Evolutionary conservation across 2,888 invertebrate species (phyloP).

Genomic region (Ligdia adustata): DNA sequence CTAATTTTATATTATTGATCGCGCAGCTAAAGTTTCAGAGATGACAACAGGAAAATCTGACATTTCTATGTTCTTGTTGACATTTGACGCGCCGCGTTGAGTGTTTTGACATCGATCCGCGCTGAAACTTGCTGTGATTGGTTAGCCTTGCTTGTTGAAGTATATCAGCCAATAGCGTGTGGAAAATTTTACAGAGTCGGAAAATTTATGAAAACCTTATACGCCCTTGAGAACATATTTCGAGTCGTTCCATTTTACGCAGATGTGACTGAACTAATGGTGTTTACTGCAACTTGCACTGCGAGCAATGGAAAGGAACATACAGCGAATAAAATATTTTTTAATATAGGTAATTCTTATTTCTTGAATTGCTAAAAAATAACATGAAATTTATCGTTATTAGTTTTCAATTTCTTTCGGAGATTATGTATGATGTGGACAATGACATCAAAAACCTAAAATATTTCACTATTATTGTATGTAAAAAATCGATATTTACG

Average conservation of each 20-base stretch:
- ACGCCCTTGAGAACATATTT: constrained; percentile 17
- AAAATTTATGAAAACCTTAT: constrained; percentile 34
- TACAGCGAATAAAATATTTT: too few species aligned
- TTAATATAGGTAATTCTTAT: too few species aligned
- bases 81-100: constrained; percentile 17
- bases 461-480: too few species aligned
- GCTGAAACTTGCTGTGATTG: constrained; percentile 45
- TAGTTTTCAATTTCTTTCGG: too few species aligned
- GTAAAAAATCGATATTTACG: too few species aligned
- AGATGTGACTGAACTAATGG: too few species aligned
- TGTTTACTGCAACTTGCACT: too few species aligned
- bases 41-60: constrained; percentile 58
- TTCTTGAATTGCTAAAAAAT: too few species aligned
- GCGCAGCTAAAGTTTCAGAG: constrained; percentile 56
- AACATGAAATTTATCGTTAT: too few species aligned
- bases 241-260: constrained; percentile 21
- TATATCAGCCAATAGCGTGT: constrained; percentile 40
- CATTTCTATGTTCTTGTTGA: constrained; percentile 41
- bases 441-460: too few species aligned
- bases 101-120: constrained; percentile 50
- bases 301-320: constrained; percentile 13
- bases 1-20: constrained; percentile 76
- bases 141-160: constrained; percentile 23
- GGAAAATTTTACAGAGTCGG: constrained; percentile 33
- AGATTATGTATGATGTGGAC: too few species aligned